Base-by-base conservation (phyloP, 2,888 invertebrate genomes). In the Alloscopus bannaensis region DNA sequence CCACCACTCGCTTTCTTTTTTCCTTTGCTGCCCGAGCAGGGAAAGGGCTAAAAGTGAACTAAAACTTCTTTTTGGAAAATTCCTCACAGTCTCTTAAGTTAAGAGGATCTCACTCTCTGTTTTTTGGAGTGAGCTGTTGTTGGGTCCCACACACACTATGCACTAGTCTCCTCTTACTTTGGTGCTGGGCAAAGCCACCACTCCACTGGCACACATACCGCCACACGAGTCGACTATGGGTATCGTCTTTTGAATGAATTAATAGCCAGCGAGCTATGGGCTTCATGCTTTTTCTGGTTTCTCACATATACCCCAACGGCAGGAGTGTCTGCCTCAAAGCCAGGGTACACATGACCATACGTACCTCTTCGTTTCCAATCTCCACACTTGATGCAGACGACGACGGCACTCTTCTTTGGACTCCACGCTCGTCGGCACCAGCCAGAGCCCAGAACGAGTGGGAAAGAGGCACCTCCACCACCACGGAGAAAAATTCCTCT, bases 1-100 rank as follows among this genome's bases (percentile, higher is more conserved):
- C 36, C 36, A 8, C 36, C 36, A 36, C 36, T 36, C 6, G 13
- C 36, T 36, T 36, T 36, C 13, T 36, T 36, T 36, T 6, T 36
- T 13, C 36, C 36, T 59, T 29, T 59, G 29, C 59, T 70, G 72
- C 72, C 72, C 75, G 59, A 47, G 26, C 75, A 66, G 66, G 66
- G 75, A 75, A 75, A 75, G 75, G 75, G 66, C 75, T 66, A 40
- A 66, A 47, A 68, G 66, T 59, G 45, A 75, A 75, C 75, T 73
- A 66, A 73, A 71, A 60, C 26, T 40, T 65, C n/a, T 72, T 73
- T 65, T 22, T 18, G 31, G 18, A 50, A 50, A 68, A 66, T 75
- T 75, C 57, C 65, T 59, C 66, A 45, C 64, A 26, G 64, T 72
- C 42, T 64, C 59, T 57, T 64, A 72, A 64, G 64, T 55, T 59